phyloP scores from a whole-genome alignment of 1,140 invertebrate species.

The Drosophila persimilis region DNA sequence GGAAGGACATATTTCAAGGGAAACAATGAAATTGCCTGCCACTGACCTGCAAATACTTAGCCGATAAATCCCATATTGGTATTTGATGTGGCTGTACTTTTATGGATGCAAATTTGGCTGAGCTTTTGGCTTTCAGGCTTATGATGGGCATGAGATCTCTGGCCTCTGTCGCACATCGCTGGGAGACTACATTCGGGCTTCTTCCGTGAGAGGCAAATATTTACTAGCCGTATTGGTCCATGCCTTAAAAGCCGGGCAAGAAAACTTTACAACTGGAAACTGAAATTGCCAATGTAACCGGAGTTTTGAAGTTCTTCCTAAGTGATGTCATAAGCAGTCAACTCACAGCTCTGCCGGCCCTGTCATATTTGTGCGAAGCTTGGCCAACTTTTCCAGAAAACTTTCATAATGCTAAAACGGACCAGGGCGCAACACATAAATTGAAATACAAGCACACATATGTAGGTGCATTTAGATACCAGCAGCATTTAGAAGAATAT shows the following conservation, averaged over 20 bases:
- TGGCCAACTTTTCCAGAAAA: constrained; percentile 36
- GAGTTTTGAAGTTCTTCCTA: constrained; percentile 35
- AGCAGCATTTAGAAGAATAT: not conserved
- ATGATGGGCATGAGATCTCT: too few species aligned
- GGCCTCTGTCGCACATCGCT: too few species aligned
- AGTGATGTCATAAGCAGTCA: constrained; percentile 56
- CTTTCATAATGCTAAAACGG: constrained; percentile 15
- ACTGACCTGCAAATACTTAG: too few species aligned
- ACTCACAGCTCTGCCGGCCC: constrained; percentile 22
- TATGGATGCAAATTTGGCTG: too few species aligned
- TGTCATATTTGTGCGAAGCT: constrained; percentile 54
- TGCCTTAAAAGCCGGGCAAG: not conserved
- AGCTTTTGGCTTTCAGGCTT: too few species aligned
- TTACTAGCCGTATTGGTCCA: too few species aligned
- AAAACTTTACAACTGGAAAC: constrained; percentile 22
- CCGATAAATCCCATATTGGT: too few species aligned
- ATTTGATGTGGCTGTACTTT: too few species aligned
- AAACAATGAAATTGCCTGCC: too few species aligned
- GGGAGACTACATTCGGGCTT: too few species aligned
- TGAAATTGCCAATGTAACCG: constrained; percentile 39
- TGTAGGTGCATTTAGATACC: not conserved
- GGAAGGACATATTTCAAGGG: too few species aligned
- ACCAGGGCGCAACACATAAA: constrained; percentile 10
- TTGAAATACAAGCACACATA: not conserved
- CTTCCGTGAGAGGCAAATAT: too few species aligned